Conservation (phyloP, 2,888 invertebrate genomes). For the Amorpha juglandis region DNA sequence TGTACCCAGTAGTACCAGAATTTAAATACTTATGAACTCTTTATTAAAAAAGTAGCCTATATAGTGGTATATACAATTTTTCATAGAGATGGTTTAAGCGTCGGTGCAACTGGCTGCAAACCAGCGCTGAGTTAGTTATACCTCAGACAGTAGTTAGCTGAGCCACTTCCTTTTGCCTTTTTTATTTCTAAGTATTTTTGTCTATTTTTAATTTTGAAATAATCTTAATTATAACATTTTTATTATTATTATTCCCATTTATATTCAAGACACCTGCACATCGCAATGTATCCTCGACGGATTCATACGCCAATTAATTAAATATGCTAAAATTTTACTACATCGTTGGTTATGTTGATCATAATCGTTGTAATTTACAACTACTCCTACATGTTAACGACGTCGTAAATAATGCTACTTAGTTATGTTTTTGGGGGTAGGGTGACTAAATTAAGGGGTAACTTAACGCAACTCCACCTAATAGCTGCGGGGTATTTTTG, state of each 20-base stretch:
- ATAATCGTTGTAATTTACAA: conserved; percentile 64
- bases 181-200: no score
- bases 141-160: no score
- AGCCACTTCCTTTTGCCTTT: no score
- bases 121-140: no score
- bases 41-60: no score
- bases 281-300: background rate
- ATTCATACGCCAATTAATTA: conserved; percentile 36
- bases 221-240: no score
- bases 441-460: conserved; percentile 34
- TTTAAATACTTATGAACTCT: no score
- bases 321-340: conserved; percentile 49
- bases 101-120: no score
- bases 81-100: no score
- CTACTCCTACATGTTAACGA: conserved; percentile 65
- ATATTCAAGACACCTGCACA: background rate
- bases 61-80: no score
- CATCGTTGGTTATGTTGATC: conserved; percentile 42
- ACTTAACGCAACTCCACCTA: conserved; percentile 35
- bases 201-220: no score
- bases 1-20: no score
- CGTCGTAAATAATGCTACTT: conserved; percentile 60
- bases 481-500: background rate
- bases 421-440: conserved; percentile 31
- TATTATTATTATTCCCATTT: background rate